Conservation (phyloP, 2,797 vertebrate genomes). For the Hemitrygon akajei region DNA sequence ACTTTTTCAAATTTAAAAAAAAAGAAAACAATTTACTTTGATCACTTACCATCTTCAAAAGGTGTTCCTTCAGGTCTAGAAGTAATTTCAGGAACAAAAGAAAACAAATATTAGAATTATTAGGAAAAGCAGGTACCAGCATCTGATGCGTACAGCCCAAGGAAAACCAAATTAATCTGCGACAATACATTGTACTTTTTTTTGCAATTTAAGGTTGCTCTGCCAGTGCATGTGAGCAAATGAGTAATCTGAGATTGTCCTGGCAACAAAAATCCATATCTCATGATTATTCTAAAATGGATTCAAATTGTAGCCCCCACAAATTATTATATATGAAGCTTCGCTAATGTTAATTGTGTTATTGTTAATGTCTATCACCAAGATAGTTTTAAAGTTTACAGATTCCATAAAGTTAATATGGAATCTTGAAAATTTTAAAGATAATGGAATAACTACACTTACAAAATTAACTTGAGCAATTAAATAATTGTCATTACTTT, state of each 20-base stretch:
- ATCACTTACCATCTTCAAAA: slow-evolving; percentile 92
- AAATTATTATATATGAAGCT: background rate
- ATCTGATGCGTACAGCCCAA: background rate
- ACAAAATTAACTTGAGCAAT: background rate
- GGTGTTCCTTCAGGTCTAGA: slow-evolving; percentile 94
- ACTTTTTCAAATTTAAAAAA: background rate
- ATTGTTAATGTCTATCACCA: background rate
- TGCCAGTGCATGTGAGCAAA: background rate
- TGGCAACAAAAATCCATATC: background rate
- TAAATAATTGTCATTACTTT: background rate
- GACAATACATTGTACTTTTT: background rate
- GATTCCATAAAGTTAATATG: background rate
- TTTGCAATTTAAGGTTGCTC: background rate
- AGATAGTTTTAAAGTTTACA: background rate
- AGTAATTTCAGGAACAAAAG: slow-evolving; percentile 44
- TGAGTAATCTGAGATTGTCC: background rate
- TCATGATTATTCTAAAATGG: background rate
- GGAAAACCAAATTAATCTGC: background rate
- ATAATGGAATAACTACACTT: background rate
- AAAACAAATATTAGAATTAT: background rate
- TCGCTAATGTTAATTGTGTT: background rate
- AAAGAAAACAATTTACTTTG: background rate
- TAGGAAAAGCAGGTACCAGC: background rate
- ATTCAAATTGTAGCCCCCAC: background rate
- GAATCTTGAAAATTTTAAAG: too few species aligned